These are phyloP conservation scores for Lepilemur ruficaudatus DNA, from an alignment of 2,797 vertebrate species.

Conservation along the genomic window DNA sequence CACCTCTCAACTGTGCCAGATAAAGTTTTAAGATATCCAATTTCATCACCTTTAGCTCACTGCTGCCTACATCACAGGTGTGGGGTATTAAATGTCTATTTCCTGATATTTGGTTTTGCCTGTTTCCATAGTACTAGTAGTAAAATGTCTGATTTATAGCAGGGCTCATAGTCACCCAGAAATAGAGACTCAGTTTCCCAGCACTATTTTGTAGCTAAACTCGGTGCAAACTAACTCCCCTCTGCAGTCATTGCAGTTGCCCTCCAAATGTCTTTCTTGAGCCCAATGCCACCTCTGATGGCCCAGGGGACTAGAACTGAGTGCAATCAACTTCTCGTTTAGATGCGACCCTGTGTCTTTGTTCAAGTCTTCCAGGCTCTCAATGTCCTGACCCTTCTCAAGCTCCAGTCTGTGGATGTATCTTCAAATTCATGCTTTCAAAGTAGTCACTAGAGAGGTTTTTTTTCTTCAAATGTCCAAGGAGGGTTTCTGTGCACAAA, in stretches of 20 bases:
- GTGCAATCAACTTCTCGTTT: neutral
- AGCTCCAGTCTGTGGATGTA: neutral
- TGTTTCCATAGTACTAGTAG: neutral
- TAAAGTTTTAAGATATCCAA: neutral
- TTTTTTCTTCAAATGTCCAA: neutral
- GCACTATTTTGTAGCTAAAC: neutral
- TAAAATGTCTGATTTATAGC: neutral
- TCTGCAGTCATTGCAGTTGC: neutral
- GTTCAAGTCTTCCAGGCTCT: neutral
- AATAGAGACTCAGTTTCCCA: neutral
- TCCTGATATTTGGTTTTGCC: neutral
- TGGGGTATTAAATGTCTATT: neutral
- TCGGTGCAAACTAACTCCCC: neutral
- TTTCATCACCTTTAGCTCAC: neutral
- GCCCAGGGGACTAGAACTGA: neutral
- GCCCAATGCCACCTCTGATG: neutral
- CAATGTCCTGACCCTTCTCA: neutral
- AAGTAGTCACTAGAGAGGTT: neutral
- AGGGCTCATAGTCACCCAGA: neutral
- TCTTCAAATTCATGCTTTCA: neutral
- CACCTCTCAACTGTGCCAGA: no score
- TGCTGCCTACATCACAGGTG: neutral
- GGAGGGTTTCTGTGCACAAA: neutral
- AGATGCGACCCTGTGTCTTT: neutral
- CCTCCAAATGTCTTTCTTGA: neutral